A percentile compares a stretch with the other conserved stretches of the same genome.
phyloP scores from a whole-genome alignment of 2,888 invertebrate genomes.

The Diplazon laetatorius region DNA sequence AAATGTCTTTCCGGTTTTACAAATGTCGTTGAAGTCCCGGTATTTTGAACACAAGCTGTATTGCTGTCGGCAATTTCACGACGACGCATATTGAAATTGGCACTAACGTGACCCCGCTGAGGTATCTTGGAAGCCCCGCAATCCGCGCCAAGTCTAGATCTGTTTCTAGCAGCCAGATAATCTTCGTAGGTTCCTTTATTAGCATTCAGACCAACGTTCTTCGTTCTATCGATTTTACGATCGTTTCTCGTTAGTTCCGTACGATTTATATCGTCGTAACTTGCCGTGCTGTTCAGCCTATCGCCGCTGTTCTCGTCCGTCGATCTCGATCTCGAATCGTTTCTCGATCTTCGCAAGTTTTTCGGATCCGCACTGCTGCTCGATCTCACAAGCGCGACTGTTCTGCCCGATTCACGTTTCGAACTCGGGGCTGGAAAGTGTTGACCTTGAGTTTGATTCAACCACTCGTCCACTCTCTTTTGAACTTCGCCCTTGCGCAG shows the following conservation, averaged over 20 bases:
- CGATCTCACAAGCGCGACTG: conserved; percentile 70
- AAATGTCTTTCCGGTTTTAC: conserved; percentile 48
- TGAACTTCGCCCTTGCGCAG: conserved; percentile 77
- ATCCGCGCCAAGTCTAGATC: conserved; percentile 68
- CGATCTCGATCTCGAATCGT: conserved; percentile 71
- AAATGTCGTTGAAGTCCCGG: not conserved
- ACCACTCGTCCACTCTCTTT: conserved; percentile 78
- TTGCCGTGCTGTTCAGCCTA: conserved; percentile 74
- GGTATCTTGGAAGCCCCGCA: conserved; percentile 73
- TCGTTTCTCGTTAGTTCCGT: conserved; percentile 67
- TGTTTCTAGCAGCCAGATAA: conserved; percentile 55
- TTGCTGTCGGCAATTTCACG: conserved; percentile 37
- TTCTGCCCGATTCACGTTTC: conserved; percentile 61
- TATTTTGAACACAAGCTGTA: conserved; percentile 4
- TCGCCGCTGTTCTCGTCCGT: conserved; percentile 70
- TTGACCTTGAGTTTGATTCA: conserved; percentile 76
- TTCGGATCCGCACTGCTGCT: conserved; percentile 77
- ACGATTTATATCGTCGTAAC: conserved; percentile 76
- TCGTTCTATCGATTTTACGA: conserved; percentile 67
- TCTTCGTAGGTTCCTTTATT: conserved; percentile 73
- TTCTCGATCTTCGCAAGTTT: conserved; percentile 69
- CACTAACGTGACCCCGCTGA: conserved; percentile 66
- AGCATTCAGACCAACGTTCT: conserved; percentile 67
- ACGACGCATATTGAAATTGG: conserved; percentile 1
- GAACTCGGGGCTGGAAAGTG: conserved; percentile 65